These are phyloP conservation scores for Reticulitermes lucifugus DNA, from an alignment of 2,888 invertebrate species.

Conservation along the genomic window DNA sequence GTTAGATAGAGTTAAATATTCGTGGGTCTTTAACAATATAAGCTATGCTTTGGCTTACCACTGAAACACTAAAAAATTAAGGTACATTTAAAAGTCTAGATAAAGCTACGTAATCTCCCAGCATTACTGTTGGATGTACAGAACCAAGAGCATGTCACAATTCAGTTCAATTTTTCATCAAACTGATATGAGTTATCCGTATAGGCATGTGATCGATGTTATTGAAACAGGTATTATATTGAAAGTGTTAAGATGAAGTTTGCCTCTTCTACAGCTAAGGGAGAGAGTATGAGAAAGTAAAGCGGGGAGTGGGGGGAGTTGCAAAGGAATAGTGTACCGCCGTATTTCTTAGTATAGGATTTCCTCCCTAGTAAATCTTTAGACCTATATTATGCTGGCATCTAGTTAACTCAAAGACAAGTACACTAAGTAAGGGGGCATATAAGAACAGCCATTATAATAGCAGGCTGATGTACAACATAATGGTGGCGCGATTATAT, in stretches of 20 bases:
- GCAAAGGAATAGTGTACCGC: constrained; percentile 37
- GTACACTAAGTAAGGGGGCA: constrained; percentile 41
- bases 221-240: constrained; percentile 29
- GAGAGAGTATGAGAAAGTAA: constrained; percentile 17
- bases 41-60: too few species aligned
- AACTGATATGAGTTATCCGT: not conserved
- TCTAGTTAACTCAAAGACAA: constrained; percentile 46
- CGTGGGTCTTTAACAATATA: too few species aligned
- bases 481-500: constrained; percentile 16
- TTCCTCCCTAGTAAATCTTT: constrained; percentile 44
- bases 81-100: too few species aligned
- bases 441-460: constrained; percentile 45
- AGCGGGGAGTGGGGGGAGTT: constrained; percentile 35
- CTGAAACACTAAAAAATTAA: too few species aligned
- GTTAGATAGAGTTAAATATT: too few species aligned
- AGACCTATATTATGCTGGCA: constrained; percentile 45
- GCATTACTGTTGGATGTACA: too few species aligned
- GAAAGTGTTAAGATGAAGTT: constrained; percentile 45
- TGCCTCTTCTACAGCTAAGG: constrained; percentile 32
- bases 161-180: too few species aligned
- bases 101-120: too few species aligned
- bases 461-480: constrained; percentile 37
- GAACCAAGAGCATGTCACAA: too few species aligned
- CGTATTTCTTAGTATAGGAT: constrained; percentile 46
- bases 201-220: constrained; percentile 22